These are phyloP conservation scores for Yoshiicerus persimilis DNA, from an alignment of 1,140 invertebrate species.

Conservation along the genomic window DNA sequence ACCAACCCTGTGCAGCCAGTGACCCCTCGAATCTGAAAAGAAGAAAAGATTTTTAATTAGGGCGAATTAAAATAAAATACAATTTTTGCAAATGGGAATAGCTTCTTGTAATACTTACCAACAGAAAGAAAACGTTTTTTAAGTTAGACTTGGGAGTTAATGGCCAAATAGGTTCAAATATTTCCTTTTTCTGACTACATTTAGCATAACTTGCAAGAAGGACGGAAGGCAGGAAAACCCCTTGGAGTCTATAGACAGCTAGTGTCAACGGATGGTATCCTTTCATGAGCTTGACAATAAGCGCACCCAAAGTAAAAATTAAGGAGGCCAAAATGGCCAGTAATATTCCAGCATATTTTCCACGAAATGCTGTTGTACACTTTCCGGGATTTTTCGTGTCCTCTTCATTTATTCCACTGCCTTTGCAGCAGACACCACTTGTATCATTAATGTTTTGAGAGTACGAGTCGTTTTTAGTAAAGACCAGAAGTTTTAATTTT, in stretches of 20 bases:
- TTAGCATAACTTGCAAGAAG: neutral
- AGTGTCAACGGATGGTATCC: neutral
- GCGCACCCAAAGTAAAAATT: neutral
- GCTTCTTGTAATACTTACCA: neutral
- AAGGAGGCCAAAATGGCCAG: neutral
- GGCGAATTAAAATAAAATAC: neutral
- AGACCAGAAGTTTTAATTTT: too few relatives aligned
- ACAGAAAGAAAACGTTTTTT: neutral
- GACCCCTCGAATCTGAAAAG: neutral
- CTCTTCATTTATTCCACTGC: neutral
- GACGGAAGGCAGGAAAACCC: neutral
- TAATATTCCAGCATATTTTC: neutral
- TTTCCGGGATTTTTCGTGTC: neutral
- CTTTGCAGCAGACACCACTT: too few relatives aligned
- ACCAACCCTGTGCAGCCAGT: neutral
- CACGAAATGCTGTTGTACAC: neutral
- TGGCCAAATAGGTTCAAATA: neutral
- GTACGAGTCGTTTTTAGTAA: too few relatives aligned
- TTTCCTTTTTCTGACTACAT: neutral
- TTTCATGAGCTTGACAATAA: neutral
- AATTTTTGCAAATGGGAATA: neutral
- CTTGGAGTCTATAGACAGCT: neutral
- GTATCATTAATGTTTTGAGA: too few relatives aligned
- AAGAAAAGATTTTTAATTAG: neutral
- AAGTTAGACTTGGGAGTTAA: neutral